These are phyloP conservation scores for Triplophysa rosa DNA, from an alignment of 2,113 vertebrate species.

Conservation along the genomic window DNA sequence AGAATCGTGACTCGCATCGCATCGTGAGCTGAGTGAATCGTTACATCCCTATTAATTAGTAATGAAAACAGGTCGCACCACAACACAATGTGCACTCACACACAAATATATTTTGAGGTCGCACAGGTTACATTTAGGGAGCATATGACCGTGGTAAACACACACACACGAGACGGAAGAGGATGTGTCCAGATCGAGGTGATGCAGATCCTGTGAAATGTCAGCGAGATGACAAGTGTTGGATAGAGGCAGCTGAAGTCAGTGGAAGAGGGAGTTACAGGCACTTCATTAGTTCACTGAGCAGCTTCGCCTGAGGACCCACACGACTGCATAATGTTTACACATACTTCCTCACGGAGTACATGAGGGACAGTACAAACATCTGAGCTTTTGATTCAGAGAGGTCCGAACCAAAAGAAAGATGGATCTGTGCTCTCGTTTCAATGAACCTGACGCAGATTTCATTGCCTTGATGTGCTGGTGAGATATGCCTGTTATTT, in stretches of 20 bases:
- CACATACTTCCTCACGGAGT: constrained; percentile 28
- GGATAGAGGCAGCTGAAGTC: constrained; percentile 52
- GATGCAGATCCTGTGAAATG: too few relatives aligned
- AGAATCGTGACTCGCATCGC: too few relatives aligned
- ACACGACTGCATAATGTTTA: constrained; percentile 53
- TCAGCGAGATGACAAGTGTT: not conserved
- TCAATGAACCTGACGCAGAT: not conserved
- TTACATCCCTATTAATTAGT: too few relatives aligned
- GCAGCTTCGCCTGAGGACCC: constrained; percentile 51
- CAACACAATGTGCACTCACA: too few relatives aligned
- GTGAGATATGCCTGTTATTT: not conserved
- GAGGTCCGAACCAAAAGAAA: not conserved
- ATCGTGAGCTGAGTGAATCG: too few relatives aligned
- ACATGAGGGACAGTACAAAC: not conserved
- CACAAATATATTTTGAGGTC: too few relatives aligned
- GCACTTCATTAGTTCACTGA: constrained; percentile 60
- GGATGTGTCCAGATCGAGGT: not conserved
- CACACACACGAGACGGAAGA: not conserved
- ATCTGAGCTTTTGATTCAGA: not conserved
- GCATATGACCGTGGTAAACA: too few relatives aligned
- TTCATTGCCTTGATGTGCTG: not conserved
- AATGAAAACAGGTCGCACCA: too few relatives aligned
- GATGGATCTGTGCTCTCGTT: not conserved
- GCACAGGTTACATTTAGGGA: too few relatives aligned
- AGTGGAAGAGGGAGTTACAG: constrained; percentile 55